Base-by-base conservation (phyloP, 2,797 vertebrate species). In the Pipistrellus pipistrellus region DNA sequence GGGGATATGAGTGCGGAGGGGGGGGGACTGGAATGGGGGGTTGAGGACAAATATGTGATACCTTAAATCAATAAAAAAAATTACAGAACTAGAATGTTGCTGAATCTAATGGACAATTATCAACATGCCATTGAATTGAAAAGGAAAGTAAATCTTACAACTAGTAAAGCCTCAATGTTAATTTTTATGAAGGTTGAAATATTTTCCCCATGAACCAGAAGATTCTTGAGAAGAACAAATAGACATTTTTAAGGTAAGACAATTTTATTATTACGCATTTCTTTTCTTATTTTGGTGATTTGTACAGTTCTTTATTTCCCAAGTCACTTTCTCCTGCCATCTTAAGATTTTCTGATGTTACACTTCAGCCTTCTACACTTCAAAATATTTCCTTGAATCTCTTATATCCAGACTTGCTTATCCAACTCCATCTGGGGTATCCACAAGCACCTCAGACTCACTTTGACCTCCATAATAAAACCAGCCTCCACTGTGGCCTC, bases 261-360 rank as follows among this genome's bases (percentile, higher is more conserved):
- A 25, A 72, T 38, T 78, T 69, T 88, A 85, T 69, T 84, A 85
- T 48, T 92, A 85, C 32, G 20, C 12, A 57, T 85, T 84, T 77
- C 11, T 80, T 88, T 84, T 23, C 38, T 7, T 44, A 2, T 7
- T 13, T 44, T 27, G 13, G 81, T 0, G 1, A 13, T n/a, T 59
- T 82, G 90, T 72, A 11, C 20, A 6, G 75, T 59, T 66, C 75
- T 38, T 94, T 81, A 44, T 92, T 96, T 93, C 23, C 71, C 4
- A 38, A 14, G 5, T 25, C 73, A 18, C 17, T 12, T 55, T 71
- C 35, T 12, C 46, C 32, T 20, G 44, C 9, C 2, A 0, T 59
- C 30, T 69, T 12, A 14, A 18, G 30, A 4, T 8, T 23, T 71
- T 44, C 59, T 62, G 59, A 30, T 62, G 27, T 30, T 25, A 9